Percentiles rank a stretch among this genome's conserved stretches.
Evolutionary conservation across 2,113 vertebrate genomes (phyloP).

Genomic region (Redunca redunca): DNA sequence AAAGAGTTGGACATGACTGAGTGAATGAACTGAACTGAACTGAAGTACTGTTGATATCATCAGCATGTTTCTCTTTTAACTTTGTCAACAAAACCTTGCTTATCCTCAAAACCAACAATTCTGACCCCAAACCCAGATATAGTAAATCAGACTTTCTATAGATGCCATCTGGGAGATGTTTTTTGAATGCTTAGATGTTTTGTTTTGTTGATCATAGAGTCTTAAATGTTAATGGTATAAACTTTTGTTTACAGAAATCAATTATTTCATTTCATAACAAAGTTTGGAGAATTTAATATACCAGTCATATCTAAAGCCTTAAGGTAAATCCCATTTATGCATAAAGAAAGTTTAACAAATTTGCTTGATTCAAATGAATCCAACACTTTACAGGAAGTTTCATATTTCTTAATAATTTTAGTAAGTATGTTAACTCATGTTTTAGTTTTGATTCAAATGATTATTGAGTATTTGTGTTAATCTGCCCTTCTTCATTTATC

Average conservation of each 20-base stretch:
- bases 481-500: neutral
- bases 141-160: neutral
- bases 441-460: neutral
- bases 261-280: neutral
- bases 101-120: neutral
- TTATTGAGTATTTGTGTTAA: neutral
- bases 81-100: neutral
- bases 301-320: neutral
- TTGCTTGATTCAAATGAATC: neutral
- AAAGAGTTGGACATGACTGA: too few species aligned
- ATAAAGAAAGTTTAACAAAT: neutral
- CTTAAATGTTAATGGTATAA: neutral
- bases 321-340: neutral
- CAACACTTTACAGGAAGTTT: too few species aligned
- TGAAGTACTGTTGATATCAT: neutral
- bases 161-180: neutral
- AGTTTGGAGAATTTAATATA: neutral
- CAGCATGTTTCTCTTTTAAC: neutral
- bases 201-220: neutral
- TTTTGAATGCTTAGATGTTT: neutral
- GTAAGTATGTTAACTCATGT: too few species aligned
- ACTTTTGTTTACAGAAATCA: neutral
- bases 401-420: too few species aligned
- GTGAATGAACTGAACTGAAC: too few species aligned
- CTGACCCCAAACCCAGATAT: neutral